phyloP scores from a whole-genome alignment of 2,888 invertebrate species.

The Danaus chrysippus region DNA sequence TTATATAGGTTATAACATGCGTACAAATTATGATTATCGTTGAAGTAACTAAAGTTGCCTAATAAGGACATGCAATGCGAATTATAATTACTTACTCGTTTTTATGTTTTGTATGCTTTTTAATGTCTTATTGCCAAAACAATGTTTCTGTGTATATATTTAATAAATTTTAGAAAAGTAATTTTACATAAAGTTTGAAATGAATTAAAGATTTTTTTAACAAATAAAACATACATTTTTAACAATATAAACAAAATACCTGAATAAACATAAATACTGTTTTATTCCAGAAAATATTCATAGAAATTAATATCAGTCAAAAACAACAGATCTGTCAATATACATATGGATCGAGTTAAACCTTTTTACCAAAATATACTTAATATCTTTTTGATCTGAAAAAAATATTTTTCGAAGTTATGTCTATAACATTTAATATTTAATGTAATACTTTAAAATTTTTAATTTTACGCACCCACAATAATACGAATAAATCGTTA shows the following conservation, averaged over 20 bases:
- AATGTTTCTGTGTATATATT: not conserved
- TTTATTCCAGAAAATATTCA: no score
- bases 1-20: not conserved
- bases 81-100: not conserved
- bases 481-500: no score
- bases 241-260: not conserved
- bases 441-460: not conserved
- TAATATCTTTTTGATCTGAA: constrained; percentile 8
- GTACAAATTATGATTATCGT: not conserved
- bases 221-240: no score
- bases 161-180: no score
- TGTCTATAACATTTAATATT: not conserved
- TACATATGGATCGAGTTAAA: not conserved
- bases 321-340: no score
- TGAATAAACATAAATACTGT: not conserved
- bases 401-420: not conserved
- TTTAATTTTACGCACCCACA: not conserved
- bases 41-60: not conserved
- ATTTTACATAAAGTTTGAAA: no score
- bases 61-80: not conserved
- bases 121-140: not conserved
- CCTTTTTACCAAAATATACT: constrained; percentile 4
- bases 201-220: not conserved
- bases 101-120: not conserved
- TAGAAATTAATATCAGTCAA: no score